Conservation (phyloP, 2,113 vertebrate species). For the Craseonycteris thonglongyai region DNA sequence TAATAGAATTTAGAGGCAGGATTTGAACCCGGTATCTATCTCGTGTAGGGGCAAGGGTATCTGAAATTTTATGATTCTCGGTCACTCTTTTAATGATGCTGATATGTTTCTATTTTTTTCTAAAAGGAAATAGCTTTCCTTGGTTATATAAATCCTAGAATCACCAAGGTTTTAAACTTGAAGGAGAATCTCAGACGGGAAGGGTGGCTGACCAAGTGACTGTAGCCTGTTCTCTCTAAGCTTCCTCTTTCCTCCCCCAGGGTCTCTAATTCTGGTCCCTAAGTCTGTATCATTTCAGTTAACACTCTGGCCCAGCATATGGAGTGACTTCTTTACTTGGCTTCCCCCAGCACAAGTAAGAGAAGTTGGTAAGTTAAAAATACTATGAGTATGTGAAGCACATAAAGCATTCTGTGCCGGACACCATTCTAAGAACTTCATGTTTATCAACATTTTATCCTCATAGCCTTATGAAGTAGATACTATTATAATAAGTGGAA, state of each 20-base stretch:
- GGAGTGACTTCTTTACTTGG: not conserved
- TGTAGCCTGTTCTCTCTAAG: not conserved
- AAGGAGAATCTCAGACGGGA: not conserved
- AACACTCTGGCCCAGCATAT: not conserved
- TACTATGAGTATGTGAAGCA: not conserved
- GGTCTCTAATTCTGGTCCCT: not conserved
- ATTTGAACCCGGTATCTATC: not conserved
- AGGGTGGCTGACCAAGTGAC: too few species aligned
- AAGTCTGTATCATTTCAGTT: fast-evolving
- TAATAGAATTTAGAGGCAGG: not conserved
- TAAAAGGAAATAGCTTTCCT: not conserved
- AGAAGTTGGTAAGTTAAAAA: not conserved
- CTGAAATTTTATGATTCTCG: not conserved
- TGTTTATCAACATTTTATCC: not conserved
- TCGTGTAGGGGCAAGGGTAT: not conserved
- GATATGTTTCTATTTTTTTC: too few species aligned
- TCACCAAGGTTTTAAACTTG: not conserved
- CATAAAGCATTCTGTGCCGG: not conserved
- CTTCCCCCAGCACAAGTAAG: not conserved
- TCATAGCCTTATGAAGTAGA: not conserved
- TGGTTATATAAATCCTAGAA: not conserved
- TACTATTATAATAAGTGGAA: not conserved
- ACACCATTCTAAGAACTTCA: not conserved
- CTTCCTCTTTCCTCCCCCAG: not conserved
- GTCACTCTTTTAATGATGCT: not conserved